phyloP scores from a whole-genome alignment of 2,113 vertebrate species.

The Pao palembangensis region DNA sequence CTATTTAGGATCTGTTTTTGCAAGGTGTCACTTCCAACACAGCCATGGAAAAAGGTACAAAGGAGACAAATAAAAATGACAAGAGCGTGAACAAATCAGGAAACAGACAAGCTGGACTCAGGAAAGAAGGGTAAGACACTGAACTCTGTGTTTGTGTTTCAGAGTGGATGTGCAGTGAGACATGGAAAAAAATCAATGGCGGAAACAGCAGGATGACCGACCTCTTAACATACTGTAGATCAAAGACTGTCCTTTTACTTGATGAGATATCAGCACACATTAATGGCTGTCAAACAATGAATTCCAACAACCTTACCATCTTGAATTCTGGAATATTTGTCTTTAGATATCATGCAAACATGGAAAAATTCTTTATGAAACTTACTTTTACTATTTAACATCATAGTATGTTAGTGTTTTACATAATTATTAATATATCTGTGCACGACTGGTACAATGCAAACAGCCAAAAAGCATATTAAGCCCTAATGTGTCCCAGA shows the following conservation, averaged over 20 bases:
- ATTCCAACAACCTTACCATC: neutral
- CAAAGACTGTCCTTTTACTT: neutral
- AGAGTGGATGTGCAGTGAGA: conserved; percentile 17
- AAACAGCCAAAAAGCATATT: neutral
- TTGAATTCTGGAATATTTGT: neutral
- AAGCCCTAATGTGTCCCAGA: neutral
- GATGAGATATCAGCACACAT: no score
- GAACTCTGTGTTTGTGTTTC: conserved; percentile 32
- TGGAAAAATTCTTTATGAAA: no score
- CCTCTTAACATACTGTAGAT: neutral
- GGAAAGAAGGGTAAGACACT: conserved; percentile 51
- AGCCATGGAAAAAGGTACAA: conserved; percentile 17
- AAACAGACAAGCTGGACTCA: conserved; percentile 55
- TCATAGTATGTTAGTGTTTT: no score
- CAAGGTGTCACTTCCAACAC: no score
- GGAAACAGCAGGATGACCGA: conserved; percentile 15
- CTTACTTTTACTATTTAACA: no score
- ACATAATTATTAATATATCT: neutral
- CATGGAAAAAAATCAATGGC: conserved; percentile 19
- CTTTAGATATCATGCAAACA: neutral
- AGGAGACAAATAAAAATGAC: conserved; percentile 34
- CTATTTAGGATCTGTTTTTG: no score
- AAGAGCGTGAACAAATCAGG: conserved; percentile 43
- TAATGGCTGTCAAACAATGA: neutral
- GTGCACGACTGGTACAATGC: neutral